Evolutionary conservation across 1,140 invertebrate genomes (phyloP).

Genomic region (Drosophila ercepeae): DNA sequence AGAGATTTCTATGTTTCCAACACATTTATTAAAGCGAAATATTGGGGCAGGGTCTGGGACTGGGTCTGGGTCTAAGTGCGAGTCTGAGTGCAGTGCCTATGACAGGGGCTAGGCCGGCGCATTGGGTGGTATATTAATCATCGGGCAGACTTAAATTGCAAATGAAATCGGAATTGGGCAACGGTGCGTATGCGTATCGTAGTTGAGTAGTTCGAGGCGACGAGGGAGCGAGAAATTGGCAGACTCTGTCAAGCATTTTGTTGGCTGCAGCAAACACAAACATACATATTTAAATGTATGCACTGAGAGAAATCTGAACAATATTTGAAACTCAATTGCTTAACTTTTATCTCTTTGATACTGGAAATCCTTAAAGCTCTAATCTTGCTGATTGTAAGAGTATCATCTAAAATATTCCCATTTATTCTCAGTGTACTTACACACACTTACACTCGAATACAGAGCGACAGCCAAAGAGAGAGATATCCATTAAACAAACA

Average conservation of each 20-base stretch:
- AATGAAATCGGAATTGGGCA: conserved; percentile 53
- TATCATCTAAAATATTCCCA: too few relatives aligned
- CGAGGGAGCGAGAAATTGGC: conserved; percentile 46
- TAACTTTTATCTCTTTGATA: too few relatives aligned
- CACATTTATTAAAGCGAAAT: conserved; percentile 56
- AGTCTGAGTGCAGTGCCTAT: conserved; percentile 30
- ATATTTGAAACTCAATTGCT: too few relatives aligned
- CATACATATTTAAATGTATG: conserved; percentile 33
- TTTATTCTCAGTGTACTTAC: conserved; percentile 22
- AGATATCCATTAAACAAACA: conserved; percentile 64
- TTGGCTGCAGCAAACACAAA: conserved; percentile 52
- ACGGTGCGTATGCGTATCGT: conserved; percentile 56
- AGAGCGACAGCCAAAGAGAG: conserved; percentile 14
- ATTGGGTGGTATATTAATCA: conserved; percentile 45
- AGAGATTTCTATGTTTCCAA: conserved; percentile 42
- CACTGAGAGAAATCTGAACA: conserved; percentile 7
- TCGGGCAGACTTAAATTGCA: conserved; percentile 53
- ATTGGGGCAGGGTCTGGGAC: not conserved
- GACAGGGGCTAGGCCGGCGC: conserved; percentile 17
- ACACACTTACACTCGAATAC: conserved; percentile 30
- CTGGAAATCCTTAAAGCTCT: too few relatives aligned
- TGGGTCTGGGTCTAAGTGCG: too few relatives aligned
- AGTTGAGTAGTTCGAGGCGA: conserved; percentile 49
- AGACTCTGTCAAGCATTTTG: conserved; percentile 54
- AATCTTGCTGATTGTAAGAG: too few relatives aligned